These are phyloP conservation scores for Lepidurus arcticus DNA, from an alignment of 1,140 invertebrate genomes.

Conservation along the genomic window DNA sequence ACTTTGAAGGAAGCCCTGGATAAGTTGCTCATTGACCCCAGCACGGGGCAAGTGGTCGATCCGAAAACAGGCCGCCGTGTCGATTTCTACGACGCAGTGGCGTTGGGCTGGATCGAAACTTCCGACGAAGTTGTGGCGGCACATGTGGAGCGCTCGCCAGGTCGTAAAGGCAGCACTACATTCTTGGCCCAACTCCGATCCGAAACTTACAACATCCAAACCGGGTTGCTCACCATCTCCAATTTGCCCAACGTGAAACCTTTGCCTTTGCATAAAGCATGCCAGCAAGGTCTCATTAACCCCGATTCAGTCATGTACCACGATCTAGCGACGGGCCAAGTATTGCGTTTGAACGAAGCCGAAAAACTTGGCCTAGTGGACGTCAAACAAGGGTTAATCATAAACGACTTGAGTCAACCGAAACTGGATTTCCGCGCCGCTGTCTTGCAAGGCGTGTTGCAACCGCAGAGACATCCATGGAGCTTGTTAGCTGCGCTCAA, in stretches of 20 bases:
- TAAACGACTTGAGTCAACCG: constrained; percentile 60
- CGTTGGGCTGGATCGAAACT: constrained; percentile 56
- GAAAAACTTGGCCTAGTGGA: constrained; percentile 70
- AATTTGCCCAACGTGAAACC: constrained; percentile 51
- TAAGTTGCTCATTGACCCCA: constrained; percentile 64
- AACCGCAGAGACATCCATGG: constrained; percentile 60
- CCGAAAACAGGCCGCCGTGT: constrained; percentile 70
- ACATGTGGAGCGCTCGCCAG: constrained; percentile 44
- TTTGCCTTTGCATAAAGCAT: constrained; percentile 63
- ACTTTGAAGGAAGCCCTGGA: constrained; percentile 67
- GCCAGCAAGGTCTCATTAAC: constrained; percentile 66
- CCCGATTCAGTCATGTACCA: constrained; percentile 63
- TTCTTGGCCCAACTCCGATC: constrained; percentile 44
- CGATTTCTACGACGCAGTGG: constrained; percentile 76
- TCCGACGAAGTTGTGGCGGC: constrained; percentile 35
- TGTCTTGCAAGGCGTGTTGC: constrained; percentile 62
- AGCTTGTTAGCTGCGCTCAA: constrained; percentile 67
- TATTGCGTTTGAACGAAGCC: constrained; percentile 64
- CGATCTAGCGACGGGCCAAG: constrained; percentile 63
- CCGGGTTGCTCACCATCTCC: constrained; percentile 58
- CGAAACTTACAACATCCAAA: constrained; percentile 51
- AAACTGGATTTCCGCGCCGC: constrained; percentile 62
- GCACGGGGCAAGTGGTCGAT: constrained; percentile 73
- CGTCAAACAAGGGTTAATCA: constrained; percentile 61
- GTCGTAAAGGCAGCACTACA: constrained; percentile 60